These are phyloP conservation scores for Polydrusus pterygomalis DNA, from an alignment of 2,888 invertebrate species.

Conservation along the genomic window DNA sequence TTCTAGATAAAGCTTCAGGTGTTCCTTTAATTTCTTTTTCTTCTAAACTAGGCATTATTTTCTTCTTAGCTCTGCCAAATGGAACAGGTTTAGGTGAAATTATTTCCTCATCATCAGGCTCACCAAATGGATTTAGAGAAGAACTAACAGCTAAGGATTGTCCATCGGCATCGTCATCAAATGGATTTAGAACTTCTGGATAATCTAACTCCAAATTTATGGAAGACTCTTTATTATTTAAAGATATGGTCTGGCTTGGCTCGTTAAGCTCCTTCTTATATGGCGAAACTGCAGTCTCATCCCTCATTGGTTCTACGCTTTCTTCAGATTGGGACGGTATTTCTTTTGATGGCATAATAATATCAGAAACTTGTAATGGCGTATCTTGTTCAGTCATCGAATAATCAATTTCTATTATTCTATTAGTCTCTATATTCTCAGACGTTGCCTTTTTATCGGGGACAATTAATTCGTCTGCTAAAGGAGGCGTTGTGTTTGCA, in stretches of 20 bases:
- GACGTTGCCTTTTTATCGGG: neutral
- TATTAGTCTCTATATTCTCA: neutral
- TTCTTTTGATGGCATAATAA: neutral
- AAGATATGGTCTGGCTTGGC: neutral
- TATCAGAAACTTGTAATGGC: neutral
- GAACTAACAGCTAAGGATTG: conserved; percentile 54
- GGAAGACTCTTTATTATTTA: neutral
- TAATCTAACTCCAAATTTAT: conserved; percentile 66
- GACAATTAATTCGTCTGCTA: neutral
- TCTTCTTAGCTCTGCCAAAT: conserved; percentile 58
- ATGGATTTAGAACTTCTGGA: conserved; percentile 89
- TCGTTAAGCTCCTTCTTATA: neutral
- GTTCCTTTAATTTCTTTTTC: conserved; percentile 50
- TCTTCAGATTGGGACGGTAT: neutral
- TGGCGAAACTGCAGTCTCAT: conserved; percentile 22
- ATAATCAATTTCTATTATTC: neutral
- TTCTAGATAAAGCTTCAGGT: conserved; percentile 45
- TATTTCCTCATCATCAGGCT: conserved; percentile 66
- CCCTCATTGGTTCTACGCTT: neutral
- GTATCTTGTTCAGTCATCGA: neutral
- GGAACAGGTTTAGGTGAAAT: conserved; percentile 63
- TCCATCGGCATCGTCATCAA: conserved; percentile 80
- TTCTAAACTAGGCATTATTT: conserved; percentile 51
- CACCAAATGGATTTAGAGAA: conserved; percentile 67
- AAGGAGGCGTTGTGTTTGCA: neutral